Evolutionary conservation across 2,797 vertebrate species (phyloP), one percentile per base, ranked within the genome.

Genomic region (Momotus momota): DNA sequence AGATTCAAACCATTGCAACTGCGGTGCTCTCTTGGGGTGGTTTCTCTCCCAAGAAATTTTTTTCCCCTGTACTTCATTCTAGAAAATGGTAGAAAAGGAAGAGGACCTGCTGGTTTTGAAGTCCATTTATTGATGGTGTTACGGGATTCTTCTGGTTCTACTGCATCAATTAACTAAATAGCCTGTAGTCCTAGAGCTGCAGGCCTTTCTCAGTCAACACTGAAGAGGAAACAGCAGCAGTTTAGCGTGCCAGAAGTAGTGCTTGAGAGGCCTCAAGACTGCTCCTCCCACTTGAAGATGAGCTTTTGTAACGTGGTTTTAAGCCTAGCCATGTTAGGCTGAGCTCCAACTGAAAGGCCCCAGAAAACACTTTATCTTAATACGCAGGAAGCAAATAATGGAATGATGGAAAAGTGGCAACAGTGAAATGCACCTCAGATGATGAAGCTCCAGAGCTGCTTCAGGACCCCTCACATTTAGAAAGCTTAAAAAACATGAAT

Each of bases 91-190:
- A 60, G 64, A 23, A 67, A 88, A 81, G 14, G 27, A 85, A 79
- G 45, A 77, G 58, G 33, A 77, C 40, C n/a, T 90, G 49, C 48
- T 87, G 55, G 57, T 45, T 87, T 85, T 92, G 74, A 88, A 82
- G 81, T 81, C 38, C 38, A 48, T 94, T 91, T 81, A 45, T 93
- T 88, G 73, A 51, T 65, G 40, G 29, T n/a, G 4, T 54, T 90
- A 22, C 29, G 40, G 27, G 60, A 85, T 48, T 49, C 61, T 81
- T 95, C 70, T 93, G 80, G 35, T 91, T 93, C 69, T 83, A n/a
- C 70, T 86, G 69, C 52, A 74, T 33, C 65, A 57, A 29, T 95
- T 93, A 90, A 55, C 75, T 85, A 70, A 94, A 88, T 52, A 92
- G 52, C 54, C 7, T 82, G 23, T 74, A 91, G 81, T 91, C 62